Conservation (phyloP, 1,140 invertebrate species). For the Heliothis subflexa region DNA sequence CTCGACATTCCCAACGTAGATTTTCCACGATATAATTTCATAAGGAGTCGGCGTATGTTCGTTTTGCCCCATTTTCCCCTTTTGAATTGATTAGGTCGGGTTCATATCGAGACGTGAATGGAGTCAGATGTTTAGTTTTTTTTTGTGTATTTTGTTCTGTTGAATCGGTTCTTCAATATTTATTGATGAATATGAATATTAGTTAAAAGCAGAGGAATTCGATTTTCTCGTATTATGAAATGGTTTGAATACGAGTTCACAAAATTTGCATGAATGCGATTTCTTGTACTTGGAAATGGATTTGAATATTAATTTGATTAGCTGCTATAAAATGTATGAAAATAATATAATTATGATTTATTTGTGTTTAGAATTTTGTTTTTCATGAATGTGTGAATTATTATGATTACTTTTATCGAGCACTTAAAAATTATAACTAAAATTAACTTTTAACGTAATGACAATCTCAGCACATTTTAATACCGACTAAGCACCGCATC, state of each 20-base stretch:
- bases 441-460: background rate
- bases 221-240: background rate
- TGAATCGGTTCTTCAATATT: conserved; percentile 65
- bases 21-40: conserved; percentile 83
- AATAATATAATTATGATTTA: background rate
- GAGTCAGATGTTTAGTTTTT: conserved; percentile 68
- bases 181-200: conserved; percentile 60
- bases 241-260: conserved; percentile 3
- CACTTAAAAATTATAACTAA: background rate
- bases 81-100: conserved; percentile 83
- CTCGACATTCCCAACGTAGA: conserved; percentile 70
- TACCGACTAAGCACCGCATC: conserved; percentile 23
- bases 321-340: background rate
- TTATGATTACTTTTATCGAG: background rate
- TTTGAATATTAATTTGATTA: background rate
- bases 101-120: conserved; percentile 81
- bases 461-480: conserved; percentile 28
- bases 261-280: background rate
- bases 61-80: conserved; percentile 77
- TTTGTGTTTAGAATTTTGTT: background rate
- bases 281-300: background rate
- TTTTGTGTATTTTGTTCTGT: conserved; percentile 57
- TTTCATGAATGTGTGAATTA: no score
- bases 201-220: conserved; percentile 32
- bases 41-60: conserved; percentile 79